Evolutionary conservation across 2,113 vertebrate genomes (phyloP).

Genomic region (Mixornis gularis): DNA sequence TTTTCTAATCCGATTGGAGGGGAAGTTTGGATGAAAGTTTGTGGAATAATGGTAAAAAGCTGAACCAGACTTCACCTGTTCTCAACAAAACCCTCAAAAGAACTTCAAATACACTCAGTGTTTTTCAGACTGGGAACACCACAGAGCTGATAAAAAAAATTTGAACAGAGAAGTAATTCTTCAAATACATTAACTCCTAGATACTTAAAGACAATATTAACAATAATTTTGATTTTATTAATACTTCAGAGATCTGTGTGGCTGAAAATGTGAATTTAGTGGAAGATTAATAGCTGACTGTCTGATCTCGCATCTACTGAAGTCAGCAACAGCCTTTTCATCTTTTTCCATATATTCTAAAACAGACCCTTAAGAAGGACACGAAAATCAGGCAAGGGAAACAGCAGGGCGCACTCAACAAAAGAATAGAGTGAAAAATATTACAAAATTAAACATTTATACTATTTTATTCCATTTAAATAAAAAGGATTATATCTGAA

Average conservation of each 20-base stretch:
- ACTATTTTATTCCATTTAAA: neutral
- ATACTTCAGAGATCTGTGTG: neutral
- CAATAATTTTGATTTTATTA: neutral
- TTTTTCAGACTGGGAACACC: neutral
- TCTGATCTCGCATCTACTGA: neutral
- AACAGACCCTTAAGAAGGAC: neutral
- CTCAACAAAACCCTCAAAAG: neutral
- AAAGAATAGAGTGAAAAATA: neutral
- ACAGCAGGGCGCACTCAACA: neutral
- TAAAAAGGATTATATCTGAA: neutral
- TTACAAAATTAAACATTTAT: neutral
- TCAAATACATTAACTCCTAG: neutral
- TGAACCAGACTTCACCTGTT: neutral
- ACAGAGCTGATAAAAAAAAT: neutral
- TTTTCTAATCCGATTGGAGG: neutral
- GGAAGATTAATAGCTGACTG: neutral
- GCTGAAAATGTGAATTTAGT: neutral
- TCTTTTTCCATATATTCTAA: neutral
- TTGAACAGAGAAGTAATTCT: neutral
- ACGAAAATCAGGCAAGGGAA: neutral
- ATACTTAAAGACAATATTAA: neutral
- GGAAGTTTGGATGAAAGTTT: neutral
- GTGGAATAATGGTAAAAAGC: neutral
- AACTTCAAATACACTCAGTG: neutral
- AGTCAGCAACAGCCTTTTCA: neutral